Evolutionary conservation across 1,140 invertebrate species (phyloP), one percentile per base, ranked within the genome.

Genomic region (Drosophila repleta): DNA sequence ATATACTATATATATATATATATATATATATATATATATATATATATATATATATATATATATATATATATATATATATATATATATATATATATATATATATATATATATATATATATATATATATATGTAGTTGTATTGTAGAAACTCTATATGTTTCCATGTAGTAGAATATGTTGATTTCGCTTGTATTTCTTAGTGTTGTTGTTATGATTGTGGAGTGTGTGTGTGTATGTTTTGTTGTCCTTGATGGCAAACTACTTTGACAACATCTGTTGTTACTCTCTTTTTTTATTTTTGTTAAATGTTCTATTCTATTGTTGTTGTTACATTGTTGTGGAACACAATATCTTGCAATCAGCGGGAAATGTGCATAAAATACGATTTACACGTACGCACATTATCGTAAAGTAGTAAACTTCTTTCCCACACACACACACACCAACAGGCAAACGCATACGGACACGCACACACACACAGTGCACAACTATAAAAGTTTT

Each of bases 381-480:
- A 76, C 84, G 84, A 90, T 89, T 84, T 90, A 90, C 84, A 89
- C 84, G 84, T 90, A 90, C 84, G 85, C 85, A 90, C 80, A 77
- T 89, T 89, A 89, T 88, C 84, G 83, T 87, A 88, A 87, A 83
- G 37, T 79, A 79, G 71, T 67, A 79, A 79, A 88, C 58, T 76
- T 88, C 63, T 18, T 24, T 18, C 43, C 43, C 52, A 24, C 37
- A 8, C 45, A 46, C 32, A 39, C 56, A 60, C 51, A 56, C 45
- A 26, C 45, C 21, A 43, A 52, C 51, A 35, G 20, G 39, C 45
- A 39, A 48, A 72, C 39, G 37, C 51, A 57, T 58, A 48, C 32
- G 58, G 46, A 35, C 69, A 55, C 73, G 64, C 63, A 48, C 32
- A 62, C 52, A 35, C 69, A 55, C 73, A 70, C 32, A 18, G 18